phyloP scores from a whole-genome alignment of 2,888 invertebrate species.

The Melanchra persicariae region DNA sequence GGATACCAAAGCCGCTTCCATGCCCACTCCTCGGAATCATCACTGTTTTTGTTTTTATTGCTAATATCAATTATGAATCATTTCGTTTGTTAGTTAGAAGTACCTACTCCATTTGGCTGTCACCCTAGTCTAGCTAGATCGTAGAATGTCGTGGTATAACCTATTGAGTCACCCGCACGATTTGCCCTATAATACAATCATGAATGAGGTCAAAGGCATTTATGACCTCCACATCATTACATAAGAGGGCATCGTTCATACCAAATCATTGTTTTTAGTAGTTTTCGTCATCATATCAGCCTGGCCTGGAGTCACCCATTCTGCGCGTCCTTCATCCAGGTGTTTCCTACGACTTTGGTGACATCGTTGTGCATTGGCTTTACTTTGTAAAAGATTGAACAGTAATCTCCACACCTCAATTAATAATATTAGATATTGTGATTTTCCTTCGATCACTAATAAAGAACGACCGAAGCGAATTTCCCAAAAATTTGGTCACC shows the following conservation, averaged over 20 bases:
- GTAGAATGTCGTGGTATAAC: slow-evolving; percentile 12
- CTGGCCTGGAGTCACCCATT: too few species aligned
- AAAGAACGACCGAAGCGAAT: too few species aligned
- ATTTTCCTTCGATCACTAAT: too few species aligned
- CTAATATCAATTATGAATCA: background rate
- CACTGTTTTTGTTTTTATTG: too few species aligned
- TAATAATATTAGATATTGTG: too few species aligned
- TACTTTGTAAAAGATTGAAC: too few species aligned
- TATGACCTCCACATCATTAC: background rate
- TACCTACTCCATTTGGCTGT: background rate
- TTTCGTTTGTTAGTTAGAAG: background rate
- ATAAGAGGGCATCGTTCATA: background rate
- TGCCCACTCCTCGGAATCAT: too few species aligned
- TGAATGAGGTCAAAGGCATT: slow-evolving; percentile 27
- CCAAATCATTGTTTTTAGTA: background rate
- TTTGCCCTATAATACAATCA: slow-evolving; percentile 24
- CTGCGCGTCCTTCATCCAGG: too few species aligned
- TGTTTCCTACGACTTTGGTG: too few species aligned
- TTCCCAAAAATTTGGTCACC: background rate
- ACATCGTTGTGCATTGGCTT: too few species aligned
- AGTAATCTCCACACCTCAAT: too few species aligned
- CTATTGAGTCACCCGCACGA: slow-evolving; percentile 26
- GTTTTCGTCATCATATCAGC: background rate
- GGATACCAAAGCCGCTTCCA: too few species aligned
- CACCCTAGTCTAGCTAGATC: background rate